Evolutionary conservation across 2,888 invertebrate genomes (phyloP).

Genomic region (Macrophya annulata): DNA sequence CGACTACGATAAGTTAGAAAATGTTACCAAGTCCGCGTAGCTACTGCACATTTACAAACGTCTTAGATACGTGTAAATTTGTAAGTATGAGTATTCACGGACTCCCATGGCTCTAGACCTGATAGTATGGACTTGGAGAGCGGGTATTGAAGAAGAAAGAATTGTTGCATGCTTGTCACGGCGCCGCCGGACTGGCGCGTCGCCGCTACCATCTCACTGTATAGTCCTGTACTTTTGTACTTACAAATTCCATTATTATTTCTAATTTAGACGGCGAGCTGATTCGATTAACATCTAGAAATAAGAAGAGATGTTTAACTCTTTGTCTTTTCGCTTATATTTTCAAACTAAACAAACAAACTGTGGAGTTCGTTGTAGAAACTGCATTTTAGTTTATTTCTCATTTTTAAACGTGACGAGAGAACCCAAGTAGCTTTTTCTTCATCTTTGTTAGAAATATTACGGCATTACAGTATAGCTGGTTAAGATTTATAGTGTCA

Average conservation of each 20-base stretch:
- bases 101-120: not conserved
- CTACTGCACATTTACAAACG: not conserved
- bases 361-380: not conserved
- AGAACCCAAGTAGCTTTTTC: not conserved
- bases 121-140: conserved; percentile 3
- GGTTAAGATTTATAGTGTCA: not conserved
- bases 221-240: conserved; percentile 48
- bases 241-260: conserved; percentile 64
- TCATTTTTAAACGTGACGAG: conserved; percentile 12
- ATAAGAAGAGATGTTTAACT: not conserved
- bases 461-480: not conserved
- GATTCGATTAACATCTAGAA: conserved; percentile 37
- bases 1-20: conserved; percentile 36
- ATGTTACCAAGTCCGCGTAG: not conserved
- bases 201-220: conserved; percentile 23
- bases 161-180: conserved; percentile 54
- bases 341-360: not conserved
- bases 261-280: conserved; percentile 57
- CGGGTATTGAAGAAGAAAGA: conserved; percentile 8
- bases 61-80: not conserved
- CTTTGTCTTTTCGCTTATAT: not conserved
- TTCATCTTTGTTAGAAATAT: not conserved
- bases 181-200: conserved; percentile 53
- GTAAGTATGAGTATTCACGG: not conserved
- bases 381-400: not conserved